Conservation (phyloP, 2,888 invertebrate genomes). For the Belgica antarctica region DNA sequence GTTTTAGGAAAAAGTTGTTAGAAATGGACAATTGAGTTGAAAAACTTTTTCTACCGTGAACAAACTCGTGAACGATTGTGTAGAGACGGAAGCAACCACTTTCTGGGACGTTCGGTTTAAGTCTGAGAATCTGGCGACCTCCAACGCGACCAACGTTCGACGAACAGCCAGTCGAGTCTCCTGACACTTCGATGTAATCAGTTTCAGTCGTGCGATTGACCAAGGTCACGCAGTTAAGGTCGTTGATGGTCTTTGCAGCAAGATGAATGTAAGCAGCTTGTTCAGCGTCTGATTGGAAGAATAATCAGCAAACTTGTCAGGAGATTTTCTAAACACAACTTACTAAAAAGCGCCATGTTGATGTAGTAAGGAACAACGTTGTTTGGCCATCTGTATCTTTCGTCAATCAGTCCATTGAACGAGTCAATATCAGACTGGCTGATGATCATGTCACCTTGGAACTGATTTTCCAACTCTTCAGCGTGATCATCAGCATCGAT, state of each 20-base stretch:
- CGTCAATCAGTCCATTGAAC: conserved; percentile 1
- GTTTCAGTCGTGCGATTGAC: neutral
- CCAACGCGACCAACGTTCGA: conserved; percentile 70
- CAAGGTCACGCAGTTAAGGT: neutral
- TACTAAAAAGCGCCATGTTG: conserved; percentile 19
- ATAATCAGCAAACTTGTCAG: neutral
- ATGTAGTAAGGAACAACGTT: conserved; percentile 10
- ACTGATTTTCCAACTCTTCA: neutral
- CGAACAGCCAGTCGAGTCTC: conserved; percentile 62
- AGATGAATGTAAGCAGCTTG: conserved; percentile 6
- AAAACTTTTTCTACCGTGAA: too few species aligned
- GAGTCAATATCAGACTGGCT: neutral
- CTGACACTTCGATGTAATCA: neutral
- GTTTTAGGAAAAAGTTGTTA: too few species aligned
- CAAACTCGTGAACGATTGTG: conserved; percentile 72
- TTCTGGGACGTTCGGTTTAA: conserved; percentile 48
- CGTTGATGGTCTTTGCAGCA: neutral
- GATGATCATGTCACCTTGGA: conserved; percentile 21
- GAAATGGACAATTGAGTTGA: too few species aligned
- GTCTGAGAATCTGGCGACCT: conserved; percentile 49
- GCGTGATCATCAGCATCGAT: neutral
- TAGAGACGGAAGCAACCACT: conserved; percentile 52
- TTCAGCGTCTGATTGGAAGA: neutral
- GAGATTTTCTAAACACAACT: neutral
- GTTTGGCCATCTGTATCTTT: neutral